phyloP scores from a whole-genome alignment of 2,888 invertebrate species.

The Tanytarsus gracilentus region DNA sequence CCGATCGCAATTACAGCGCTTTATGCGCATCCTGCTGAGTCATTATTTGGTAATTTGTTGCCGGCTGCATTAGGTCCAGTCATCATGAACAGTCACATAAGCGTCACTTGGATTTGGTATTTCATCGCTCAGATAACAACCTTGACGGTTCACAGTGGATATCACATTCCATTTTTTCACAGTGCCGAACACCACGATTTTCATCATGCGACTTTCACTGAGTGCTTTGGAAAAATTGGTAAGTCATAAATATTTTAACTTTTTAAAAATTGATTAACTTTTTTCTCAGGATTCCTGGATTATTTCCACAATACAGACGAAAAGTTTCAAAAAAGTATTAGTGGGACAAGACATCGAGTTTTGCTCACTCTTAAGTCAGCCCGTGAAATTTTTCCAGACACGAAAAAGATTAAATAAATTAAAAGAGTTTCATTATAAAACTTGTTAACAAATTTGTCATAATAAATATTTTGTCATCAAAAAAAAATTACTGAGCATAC shows the following conservation, averaged over 20 bases:
- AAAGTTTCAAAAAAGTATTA: not conserved
- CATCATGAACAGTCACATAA: constrained; percentile 11
- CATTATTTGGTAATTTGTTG: constrained; percentile 16
- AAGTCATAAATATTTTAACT: too few relatives aligned
- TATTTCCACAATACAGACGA: not conserved
- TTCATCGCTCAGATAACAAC: constrained; percentile 20
- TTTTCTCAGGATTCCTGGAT: constrained; percentile 10
- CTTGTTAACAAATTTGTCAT: too few relatives aligned
- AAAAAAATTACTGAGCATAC: too few relatives aligned
- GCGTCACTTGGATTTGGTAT: constrained; percentile 19
- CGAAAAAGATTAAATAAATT: too few relatives aligned
- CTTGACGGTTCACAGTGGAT: constrained; percentile 27
- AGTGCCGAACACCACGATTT: constrained; percentile 26
- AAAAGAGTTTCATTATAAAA: too few relatives aligned
- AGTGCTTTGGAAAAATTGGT: not conserved
- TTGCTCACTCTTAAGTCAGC: constrained; percentile 1
- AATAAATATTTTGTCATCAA: too few relatives aligned
- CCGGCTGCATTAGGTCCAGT: constrained; percentile 3
- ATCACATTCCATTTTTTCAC: constrained; percentile 25
- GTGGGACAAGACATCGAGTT: not conserved
- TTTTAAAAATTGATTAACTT: too few relatives aligned
- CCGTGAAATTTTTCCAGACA: not conserved
- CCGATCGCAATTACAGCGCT: constrained; percentile 22
- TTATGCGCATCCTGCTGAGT: constrained; percentile 27
- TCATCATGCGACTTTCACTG: constrained; percentile 20